Evolutionary conservation across 2,888 invertebrate genomes (phyloP).

Genomic region (Eubasilissa splendida): DNA sequence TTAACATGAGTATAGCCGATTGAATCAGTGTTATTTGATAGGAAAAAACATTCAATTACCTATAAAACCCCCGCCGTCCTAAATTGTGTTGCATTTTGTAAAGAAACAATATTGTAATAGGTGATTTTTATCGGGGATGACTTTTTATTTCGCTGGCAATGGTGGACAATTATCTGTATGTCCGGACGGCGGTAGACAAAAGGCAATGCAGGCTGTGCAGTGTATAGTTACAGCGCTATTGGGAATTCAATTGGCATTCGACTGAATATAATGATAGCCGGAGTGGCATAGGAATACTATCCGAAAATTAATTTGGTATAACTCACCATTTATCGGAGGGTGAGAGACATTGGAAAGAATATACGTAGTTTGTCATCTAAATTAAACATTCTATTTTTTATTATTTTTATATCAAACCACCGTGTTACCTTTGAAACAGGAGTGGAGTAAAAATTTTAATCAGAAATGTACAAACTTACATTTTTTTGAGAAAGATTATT

Average conservation of each 20-base stretch:
- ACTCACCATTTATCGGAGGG: too few relatives aligned
- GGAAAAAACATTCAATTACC: conserved; percentile 1
- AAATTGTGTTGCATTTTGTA: conserved; percentile 26
- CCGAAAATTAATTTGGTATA: not conserved
- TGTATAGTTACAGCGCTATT: conserved; percentile 30
- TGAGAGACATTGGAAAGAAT: too few relatives aligned
- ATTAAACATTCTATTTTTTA: too few relatives aligned
- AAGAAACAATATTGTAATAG: conserved; percentile 34
- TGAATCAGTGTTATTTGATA: conserved; percentile 4
- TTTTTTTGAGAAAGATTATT: too few relatives aligned
- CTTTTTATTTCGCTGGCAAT: conserved; percentile 34
- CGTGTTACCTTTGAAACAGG: too few relatives aligned
- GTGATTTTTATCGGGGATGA: conserved; percentile 25
- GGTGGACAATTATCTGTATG: conserved; percentile 40
- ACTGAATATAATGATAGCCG: conserved; percentile 27
- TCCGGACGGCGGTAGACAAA: conserved; percentile 37
- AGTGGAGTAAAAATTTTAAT: too few relatives aligned
- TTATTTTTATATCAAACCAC: too few relatives aligned
- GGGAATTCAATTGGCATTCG: conserved; percentile 47
- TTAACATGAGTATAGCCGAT: not conserved
- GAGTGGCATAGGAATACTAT: conserved; percentile 9
- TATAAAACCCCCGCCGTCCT: conserved; percentile 4
- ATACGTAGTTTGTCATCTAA: too few relatives aligned
- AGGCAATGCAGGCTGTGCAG: conserved; percentile 25
- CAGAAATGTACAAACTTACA: too few relatives aligned